Base-by-base conservation (phyloP, 2,113 vertebrate species). In the Gobius niger region DNA sequence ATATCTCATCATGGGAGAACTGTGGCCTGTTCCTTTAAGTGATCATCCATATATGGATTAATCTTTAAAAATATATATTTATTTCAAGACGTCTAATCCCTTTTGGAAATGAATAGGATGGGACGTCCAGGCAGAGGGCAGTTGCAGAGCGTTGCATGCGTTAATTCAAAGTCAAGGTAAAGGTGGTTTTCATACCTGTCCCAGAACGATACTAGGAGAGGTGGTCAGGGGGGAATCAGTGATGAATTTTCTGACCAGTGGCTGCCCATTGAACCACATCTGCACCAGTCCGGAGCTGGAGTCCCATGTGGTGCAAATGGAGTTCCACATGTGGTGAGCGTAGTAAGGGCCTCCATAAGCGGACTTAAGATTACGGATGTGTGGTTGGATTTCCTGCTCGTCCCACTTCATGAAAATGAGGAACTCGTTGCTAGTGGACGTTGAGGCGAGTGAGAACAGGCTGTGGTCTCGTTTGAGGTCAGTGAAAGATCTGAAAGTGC, bases 301-400 rank as follows among this genome's bases (percentile, higher is more conserved):
- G 44, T 88, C 81, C 86, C 86, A 90, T 15, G 84, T 90, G 7
- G 73, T 66, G 53, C 90, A 91, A 42, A 87, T 3, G 9, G 87
- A 80, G 62, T 87, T 82, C 89, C 89, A 90, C 46, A 16, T 77
- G 69, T 90, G 81, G 0, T 2, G 67, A 40, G 85, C 81, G 65
- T 88, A 83, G 42, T 88, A 75, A 0, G 16, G 24, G 24, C 24
- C 24, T 34, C 3, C 2, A 34, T 34, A 34, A 34, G n/a, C n/a
- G n/a, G n/a, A n/a, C n/a, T n/a, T n/a, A 34, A 3, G 24, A 34
- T 4, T 34, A 34, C 5, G 24, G 24, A 34, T 3, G 24, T 34
- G 3, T 3, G 24, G 2, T 2, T 4, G 24, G 5, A 34, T 34
- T 34, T 34, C 24, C 24, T 34, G 24, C 1, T 2, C 0, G 1